phyloP scores from a whole-genome alignment of 2,797 vertebrate species.

The Lepilemur ruficaudatus region DNA sequence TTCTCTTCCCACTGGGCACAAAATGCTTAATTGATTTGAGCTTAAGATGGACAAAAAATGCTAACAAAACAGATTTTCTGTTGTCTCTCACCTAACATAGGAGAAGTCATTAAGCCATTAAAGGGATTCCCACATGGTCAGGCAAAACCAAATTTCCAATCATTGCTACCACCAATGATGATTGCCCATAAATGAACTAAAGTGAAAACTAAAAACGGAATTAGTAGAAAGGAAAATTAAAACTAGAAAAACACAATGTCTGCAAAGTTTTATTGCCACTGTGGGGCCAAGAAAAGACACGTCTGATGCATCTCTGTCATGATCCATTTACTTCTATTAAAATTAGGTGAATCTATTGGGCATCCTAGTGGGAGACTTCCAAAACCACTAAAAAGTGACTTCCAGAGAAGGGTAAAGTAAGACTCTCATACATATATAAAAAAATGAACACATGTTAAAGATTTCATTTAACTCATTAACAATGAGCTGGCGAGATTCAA shows the following conservation, averaged over 20 bases:
- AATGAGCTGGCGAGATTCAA: not conserved
- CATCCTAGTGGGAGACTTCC: not conserved
- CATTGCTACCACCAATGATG: not conserved
- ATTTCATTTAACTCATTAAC: not conserved
- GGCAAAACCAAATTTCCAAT: not conserved
- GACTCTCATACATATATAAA: not conserved
- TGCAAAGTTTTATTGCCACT: not conserved
- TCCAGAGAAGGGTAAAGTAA: conserved; percentile 16
- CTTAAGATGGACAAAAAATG: not conserved
- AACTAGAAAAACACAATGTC: not conserved
- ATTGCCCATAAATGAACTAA: not conserved
- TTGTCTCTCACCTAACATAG: not conserved
- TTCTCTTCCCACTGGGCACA: not conserved
- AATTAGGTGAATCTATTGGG: not conserved
- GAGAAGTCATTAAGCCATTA: not conserved
- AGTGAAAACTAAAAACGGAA: not conserved
- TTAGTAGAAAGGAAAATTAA: not conserved
- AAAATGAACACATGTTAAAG: not conserved
- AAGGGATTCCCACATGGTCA: not conserved
- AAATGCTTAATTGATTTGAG: not conserved
- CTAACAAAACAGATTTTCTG: not conserved
- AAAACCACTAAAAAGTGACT: not conserved
- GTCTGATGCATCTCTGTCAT: not conserved
- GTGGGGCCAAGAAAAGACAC: not conserved
- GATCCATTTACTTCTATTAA: not conserved